Conservation (phyloP, 2,113 vertebrate genomes). For the Furnarius figulus region DNA sequence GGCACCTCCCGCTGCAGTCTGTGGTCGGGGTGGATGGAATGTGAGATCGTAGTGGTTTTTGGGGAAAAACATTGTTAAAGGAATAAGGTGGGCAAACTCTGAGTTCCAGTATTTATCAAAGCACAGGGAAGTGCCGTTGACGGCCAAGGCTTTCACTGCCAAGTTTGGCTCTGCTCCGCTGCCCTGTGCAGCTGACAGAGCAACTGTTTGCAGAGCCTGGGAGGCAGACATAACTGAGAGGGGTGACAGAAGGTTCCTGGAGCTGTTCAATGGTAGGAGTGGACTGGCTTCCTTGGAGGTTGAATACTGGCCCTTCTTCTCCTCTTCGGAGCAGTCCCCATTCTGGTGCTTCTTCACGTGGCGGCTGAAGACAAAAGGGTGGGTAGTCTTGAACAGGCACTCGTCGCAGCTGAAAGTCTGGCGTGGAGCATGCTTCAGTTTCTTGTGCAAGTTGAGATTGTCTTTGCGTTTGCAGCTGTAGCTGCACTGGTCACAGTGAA, state of each 20-base stretch:
- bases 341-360: conserved; percentile 96
- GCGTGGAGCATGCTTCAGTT: conserved; percentile 97
- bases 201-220: conserved; percentile 95
- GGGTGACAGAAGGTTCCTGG: conserved; percentile 86
- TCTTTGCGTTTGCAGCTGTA: conserved; percentile 99
- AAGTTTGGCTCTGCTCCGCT: conserved; percentile 70
- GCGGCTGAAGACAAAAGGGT: conserved; percentile 98
- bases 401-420: conserved; percentile 94
- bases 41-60: conserved; percentile 87
- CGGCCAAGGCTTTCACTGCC: conserved; percentile 80
- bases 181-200: conserved; percentile 84
- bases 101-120: conserved; percentile 93
- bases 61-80: conserved; percentile 94
- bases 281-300: conserved; percentile 68
- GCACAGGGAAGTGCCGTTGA: conserved; percentile 79
- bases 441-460: conserved; percentile 99
- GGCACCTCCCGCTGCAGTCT: conserved; percentile 79
- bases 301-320: conserved; percentile 74
- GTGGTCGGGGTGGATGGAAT: conserved; percentile 88
- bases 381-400: conserved; percentile 98
- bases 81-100: conserved; percentile 93
- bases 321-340: conserved; percentile 76
- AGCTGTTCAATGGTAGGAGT: conserved; percentile 75
- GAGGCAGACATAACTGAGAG: conserved; percentile 92
- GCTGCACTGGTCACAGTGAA: conserved; percentile 99